Conservation (phyloP, 2,113 vertebrate genomes). For the Phyllostomus hastatus region DNA sequence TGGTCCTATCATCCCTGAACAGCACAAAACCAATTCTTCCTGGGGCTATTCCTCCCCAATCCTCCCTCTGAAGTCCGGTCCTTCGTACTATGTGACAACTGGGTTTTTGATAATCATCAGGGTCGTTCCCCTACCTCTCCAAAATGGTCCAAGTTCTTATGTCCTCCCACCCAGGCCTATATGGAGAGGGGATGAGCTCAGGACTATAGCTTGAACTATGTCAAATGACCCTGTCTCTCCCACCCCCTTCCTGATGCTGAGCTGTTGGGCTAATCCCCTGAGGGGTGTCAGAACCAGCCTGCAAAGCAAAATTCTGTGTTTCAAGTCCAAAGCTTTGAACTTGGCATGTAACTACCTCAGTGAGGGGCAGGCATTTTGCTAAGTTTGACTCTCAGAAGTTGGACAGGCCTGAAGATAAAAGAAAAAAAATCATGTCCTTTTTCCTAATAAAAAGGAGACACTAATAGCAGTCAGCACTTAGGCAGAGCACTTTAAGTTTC, state of each 20-base stretch:
- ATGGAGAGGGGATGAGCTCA: neutral
- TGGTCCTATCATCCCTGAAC: conserved; percentile 23
- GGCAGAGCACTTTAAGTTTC: conserved; percentile 76
- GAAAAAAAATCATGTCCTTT: conserved; percentile 75
- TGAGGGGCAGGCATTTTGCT: conserved; percentile 74
- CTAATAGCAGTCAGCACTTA: conserved; percentile 78
- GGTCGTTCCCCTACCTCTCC: neutral
- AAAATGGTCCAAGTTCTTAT: conserved; percentile 43
- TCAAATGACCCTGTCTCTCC: conserved; percentile 55
- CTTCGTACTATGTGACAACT: neutral
- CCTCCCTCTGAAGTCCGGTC: conserved; percentile 17
- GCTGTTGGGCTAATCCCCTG: conserved; percentile 61
- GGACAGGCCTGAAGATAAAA: conserved; percentile 75
- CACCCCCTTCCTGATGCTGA: conserved; percentile 41
- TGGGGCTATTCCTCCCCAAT: neutral
- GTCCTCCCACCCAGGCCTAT: conserved; percentile 14
- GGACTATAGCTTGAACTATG: conserved; percentile 47
- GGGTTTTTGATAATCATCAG: conserved; percentile 28
- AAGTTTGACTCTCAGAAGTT: conserved; percentile 79
- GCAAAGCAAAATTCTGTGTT: conserved; percentile 72
- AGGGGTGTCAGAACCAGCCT: conserved; percentile 67
- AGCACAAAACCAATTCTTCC: conserved; percentile 29
- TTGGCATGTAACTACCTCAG: conserved; percentile 75
- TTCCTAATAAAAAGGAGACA: conserved; percentile 78
- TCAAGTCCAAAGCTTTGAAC: conserved; percentile 77